Evolutionary conservation across 2,888 invertebrate species (phyloP).

Genomic region (Tetrapedia diversipes): DNA sequence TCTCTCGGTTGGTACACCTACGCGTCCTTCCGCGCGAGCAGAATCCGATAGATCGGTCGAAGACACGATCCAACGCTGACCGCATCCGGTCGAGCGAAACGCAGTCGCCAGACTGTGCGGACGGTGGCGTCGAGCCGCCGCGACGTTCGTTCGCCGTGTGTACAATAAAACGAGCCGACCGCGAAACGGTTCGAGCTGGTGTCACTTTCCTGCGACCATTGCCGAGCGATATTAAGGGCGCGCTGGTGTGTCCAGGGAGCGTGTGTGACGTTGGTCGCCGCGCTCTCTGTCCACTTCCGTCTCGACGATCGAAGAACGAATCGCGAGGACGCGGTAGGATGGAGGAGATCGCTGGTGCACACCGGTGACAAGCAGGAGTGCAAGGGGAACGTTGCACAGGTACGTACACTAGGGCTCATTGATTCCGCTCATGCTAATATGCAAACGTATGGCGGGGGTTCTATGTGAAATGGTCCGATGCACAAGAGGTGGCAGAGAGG

Average conservation of each 20-base stretch:
- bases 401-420: too few species aligned
- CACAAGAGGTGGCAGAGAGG: too few species aligned
- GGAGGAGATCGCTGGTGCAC: too few species aligned
- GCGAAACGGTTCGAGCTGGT: slow-evolving; percentile 44
- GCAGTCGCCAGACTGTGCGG: slow-evolving; percentile 22
- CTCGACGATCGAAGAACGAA: slow-evolving; percentile 47
- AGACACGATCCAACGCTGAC: slow-evolving; percentile 34
- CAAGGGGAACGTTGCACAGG: slow-evolving; percentile 19
- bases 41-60: slow-evolving; percentile 31
- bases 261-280: slow-evolving; percentile 3
- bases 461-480: too few species aligned
- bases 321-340: slow-evolving; percentile 21
- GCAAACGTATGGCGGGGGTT: too few species aligned
- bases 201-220: slow-evolving; percentile 51
- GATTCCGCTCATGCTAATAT: too few species aligned
- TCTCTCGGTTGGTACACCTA: slow-evolving; percentile 38
- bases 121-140: slow-evolving; percentile 27
- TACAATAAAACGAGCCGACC: slow-evolving; percentile 39
- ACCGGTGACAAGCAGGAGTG: slow-evolving; percentile 61
- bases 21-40: slow-evolving; percentile 23
- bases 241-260: not conserved
- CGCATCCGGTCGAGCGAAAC: slow-evolving; percentile 48
- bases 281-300: slow-evolving; percentile 50
- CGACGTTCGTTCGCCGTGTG: slow-evolving; percentile 25
- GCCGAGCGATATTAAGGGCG: slow-evolving; percentile 37